Conservation (phyloP, 35 echinoderm and acorn worm genomes). For the Apostichopus parvimensis region DNA sequence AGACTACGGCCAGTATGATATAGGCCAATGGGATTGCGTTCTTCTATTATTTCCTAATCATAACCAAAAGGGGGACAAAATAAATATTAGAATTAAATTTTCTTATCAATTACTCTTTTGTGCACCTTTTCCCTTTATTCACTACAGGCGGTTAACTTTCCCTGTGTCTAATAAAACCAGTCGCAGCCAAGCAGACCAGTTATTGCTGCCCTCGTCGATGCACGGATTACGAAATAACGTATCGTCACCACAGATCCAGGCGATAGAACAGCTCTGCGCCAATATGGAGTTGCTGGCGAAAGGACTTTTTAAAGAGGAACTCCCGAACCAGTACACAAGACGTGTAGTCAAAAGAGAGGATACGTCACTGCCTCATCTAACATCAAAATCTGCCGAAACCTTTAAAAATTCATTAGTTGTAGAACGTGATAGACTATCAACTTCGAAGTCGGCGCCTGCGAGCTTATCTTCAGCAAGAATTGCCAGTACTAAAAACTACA, state of each 20-base stretch:
- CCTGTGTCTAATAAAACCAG: not conserved
- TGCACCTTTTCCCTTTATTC: too few species aligned
- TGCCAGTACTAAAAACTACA: not conserved
- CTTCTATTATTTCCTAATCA: too few species aligned
- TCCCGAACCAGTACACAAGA: not conserved
- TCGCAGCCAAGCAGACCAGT: not conserved
- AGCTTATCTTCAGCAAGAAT: not conserved
- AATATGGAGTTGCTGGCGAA: constrained; percentile 10
- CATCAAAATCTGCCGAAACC: not conserved
- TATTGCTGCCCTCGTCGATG: not conserved
- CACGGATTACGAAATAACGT: not conserved
- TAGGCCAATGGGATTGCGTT: too few species aligned
- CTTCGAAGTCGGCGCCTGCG: not conserved
- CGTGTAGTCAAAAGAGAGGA: not conserved
- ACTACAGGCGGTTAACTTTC: too few species aligned
- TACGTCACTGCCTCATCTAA: not conserved
- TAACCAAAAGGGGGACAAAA: too few species aligned
- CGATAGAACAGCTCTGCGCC: constrained; percentile 22
- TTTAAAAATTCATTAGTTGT: not conserved
- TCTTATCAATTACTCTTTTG: too few species aligned
- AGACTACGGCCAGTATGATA: too few species aligned
- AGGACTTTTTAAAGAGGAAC: not conserved
- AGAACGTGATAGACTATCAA: not conserved
- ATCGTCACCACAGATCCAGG: constrained; percentile 8
- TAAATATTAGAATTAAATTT: too few species aligned